phyloP scores from a whole-genome alignment of 2,888 invertebrate genomes.

The Oeneis ivallda region DNA sequence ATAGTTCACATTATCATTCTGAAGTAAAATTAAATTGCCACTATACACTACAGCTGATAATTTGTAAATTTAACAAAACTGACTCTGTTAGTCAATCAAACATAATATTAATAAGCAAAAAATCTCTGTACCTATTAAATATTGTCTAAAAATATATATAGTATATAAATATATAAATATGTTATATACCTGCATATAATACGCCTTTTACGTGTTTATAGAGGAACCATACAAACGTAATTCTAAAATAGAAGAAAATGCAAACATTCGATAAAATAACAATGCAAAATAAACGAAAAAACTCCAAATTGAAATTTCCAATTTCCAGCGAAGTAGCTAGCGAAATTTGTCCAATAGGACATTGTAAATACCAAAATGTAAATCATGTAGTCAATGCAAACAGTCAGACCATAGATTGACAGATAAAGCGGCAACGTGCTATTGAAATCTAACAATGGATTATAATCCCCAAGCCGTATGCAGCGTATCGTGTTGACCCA shows the following conservation, averaged over 20 bases:
- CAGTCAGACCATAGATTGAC: slow-evolving; percentile 24
- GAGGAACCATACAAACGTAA: not conserved
- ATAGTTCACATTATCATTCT: no score
- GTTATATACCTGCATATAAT: no score
- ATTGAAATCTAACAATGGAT: slow-evolving; percentile 42
- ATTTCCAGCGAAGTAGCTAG: slow-evolving; percentile 8
- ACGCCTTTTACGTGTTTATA: not conserved
- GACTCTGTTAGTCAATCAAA: no score
- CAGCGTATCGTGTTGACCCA: slow-evolving; percentile 54
- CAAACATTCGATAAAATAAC: not conserved
- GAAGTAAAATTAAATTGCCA: slow-evolving; percentile 32
- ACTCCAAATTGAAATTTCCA: not conserved
- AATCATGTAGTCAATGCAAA: slow-evolving; percentile 20
- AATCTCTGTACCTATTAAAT: no score
- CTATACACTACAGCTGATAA: slow-evolving; percentile 18
- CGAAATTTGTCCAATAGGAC: slow-evolving; percentile 6
- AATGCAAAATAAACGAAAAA: not conserved
- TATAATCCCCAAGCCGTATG: slow-evolving; percentile 53
- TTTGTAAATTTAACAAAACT: no score
- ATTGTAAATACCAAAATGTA: slow-evolving; percentile 23
- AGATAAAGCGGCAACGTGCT: slow-evolving; percentile 31
- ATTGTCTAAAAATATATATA: no score
- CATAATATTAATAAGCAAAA: no score
- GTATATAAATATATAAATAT: no score
- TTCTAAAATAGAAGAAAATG: not conserved